Conservation (phyloP, 92 coral and sea anemone genomes). For the Anthopleura xanthogrammica region DNA sequence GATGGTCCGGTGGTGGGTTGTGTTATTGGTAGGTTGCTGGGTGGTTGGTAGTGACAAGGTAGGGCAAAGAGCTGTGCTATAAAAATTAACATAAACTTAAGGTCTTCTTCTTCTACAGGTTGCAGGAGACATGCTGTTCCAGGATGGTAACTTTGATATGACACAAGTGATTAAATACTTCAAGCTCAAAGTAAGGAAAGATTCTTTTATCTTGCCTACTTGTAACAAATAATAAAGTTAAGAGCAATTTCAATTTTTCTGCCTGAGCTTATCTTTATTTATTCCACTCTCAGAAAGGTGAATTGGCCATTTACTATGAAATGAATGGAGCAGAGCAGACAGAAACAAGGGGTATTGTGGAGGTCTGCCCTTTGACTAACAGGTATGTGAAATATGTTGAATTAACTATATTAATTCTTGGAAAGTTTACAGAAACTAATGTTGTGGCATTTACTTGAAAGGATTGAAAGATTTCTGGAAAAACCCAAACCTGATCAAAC, state of each 20-base stretch:
- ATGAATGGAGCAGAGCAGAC: conserved; percentile 51
- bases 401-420: background rate
- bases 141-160: conserved; percentile 62
- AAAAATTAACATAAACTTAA: background rate
- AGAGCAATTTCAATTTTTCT: no score
- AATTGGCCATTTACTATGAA: conserved; percentile 66
- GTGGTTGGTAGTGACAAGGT: background rate
- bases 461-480: conserved; percentile 54
- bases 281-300: conserved; percentile 38
- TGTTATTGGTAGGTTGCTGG: background rate
- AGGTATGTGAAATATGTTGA: conserved; percentile 23
- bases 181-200: conserved; percentile 41
- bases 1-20: background rate
- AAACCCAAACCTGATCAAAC: conserved; percentile 59
- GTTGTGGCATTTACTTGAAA: background rate
- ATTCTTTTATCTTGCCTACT: background rate
- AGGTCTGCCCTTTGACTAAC: conserved; percentile 53
- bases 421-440: no score
- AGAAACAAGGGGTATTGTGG: conserved; percentile 62
- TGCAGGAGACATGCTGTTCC: conserved; percentile 73
- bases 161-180: conserved; percentile 62
- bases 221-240: no score
- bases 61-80: background rate
- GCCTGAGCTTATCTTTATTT: background rate
- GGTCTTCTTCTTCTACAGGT: conserved; percentile 31